Evolutionary conservation across 2,113 vertebrate species (phyloP).

Genomic region (Epinephelus fuscoguttatus): DNA sequence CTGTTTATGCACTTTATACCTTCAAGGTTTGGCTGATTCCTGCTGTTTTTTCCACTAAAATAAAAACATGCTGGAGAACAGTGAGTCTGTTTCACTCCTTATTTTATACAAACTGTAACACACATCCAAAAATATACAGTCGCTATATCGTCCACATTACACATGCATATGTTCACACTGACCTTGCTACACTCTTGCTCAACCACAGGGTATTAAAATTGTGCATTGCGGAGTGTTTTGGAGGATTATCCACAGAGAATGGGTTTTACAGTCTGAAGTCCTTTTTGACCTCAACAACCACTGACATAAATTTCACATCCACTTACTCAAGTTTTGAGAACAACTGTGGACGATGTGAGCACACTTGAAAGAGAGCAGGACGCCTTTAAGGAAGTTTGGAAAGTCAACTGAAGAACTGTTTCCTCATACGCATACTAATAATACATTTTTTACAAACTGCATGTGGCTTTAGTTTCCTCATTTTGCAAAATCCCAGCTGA

Average conservation of each 20-base stretch:
- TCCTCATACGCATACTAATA: not conserved
- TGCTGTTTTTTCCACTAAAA: constrained; percentile 59
- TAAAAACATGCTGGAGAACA: constrained; percentile 62
- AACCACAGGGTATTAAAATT: constrained; percentile 35
- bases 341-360: not conserved
- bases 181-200: constrained; percentile 33
- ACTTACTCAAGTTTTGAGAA: not conserved
- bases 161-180: constrained; percentile 33
- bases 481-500: not conserved
- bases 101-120: not conserved
- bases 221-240: constrained; percentile 18
- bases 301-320: constrained; percentile 33
- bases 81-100: not conserved
- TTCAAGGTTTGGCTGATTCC: constrained; percentile 39
- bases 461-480: not conserved
- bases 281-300: constrained; percentile 19
- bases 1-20: constrained; percentile 76
- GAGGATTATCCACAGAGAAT: constrained; percentile 54
- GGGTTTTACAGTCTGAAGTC: constrained; percentile 43
- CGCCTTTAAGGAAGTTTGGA: constrained; percentile 6
- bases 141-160: not conserved
- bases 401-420: not conserved
- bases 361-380: not conserved
- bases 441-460: not conserved
- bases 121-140: not conserved